phyloP scores from a whole-genome alignment of 1,140 invertebrate species.

The Hypsibius dujardini region DNA sequence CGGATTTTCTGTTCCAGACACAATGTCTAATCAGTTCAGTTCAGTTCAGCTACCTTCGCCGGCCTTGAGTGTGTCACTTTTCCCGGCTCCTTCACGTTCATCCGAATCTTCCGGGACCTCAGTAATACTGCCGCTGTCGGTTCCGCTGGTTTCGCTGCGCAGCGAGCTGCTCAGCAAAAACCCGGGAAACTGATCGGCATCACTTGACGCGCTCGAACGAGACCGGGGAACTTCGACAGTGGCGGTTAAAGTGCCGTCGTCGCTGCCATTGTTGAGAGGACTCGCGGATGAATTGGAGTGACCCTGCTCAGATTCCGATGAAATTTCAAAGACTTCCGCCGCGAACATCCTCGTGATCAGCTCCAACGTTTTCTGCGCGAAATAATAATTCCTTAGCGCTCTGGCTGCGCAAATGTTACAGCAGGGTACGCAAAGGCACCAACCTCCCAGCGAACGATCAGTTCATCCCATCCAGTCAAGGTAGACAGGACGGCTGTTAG shows the following conservation, averaged over 20 bases:
- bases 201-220: slow-evolving; percentile 4
- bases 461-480: background rate
- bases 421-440: background rate
- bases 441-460: slow-evolving; percentile 12
- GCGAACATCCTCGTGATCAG: slow-evolving; percentile 11
- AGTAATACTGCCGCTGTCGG: background rate
- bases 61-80: background rate
- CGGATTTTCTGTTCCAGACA: too few species aligned
- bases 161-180: background rate
- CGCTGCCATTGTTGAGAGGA: background rate
- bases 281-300: too few species aligned
- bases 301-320: background rate
- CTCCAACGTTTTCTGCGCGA: slow-evolving; percentile 6
- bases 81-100: background rate
- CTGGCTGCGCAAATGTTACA: background rate
- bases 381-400: background rate
- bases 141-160: background rate
- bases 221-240: background rate
- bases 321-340: background rate
- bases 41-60: background rate
- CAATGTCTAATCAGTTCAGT: too few species aligned
- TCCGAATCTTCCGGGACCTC: background rate
- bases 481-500: slow-evolving; percentile 1
- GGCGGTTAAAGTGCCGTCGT: background rate
- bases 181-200: background rate